A percentile compares a stretch with the other conserved stretches of the same genome.
Evolutionary conservation across 2,113 vertebrate genomes (phyloP).

Genomic region (Dasyurus viverrinus): DNA sequence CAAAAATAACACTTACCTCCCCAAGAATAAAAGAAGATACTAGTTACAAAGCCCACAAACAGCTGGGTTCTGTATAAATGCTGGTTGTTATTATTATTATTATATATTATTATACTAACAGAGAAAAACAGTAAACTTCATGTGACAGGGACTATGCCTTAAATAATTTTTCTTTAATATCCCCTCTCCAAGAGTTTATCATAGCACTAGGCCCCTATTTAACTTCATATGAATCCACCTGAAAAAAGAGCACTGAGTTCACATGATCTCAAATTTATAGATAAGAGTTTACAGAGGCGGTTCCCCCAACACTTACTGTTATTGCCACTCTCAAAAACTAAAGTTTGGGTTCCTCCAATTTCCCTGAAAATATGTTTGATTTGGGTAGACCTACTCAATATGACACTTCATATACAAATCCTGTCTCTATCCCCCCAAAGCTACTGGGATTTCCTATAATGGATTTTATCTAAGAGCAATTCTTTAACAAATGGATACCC

Average conservation of each 20-base stretch:
- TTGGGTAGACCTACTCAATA: background rate
- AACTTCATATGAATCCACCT: background rate
- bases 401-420: background rate
- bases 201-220: background rate
- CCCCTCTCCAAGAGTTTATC: too few relatives aligned
- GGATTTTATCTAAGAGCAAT: conserved; percentile 68
- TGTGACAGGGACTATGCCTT: background rate
- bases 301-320: background rate
- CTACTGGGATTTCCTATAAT: conserved; percentile 65
- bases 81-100: background rate
- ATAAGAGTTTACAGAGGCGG: background rate
- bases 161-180: background rate
- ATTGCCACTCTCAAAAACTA: background rate
- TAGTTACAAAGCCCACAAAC: background rate
- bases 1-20: background rate
- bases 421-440: background rate
- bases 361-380: background rate
- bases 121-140: background rate
- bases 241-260: background rate
- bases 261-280: background rate
- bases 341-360: background rate
- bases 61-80: background rate
- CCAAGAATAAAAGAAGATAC: background rate
- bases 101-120: background rate
- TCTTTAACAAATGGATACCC: conserved; percentile 76